Percentiles rank a stretch among this genome's conserved stretches.
Evolutionary conservation across 2,888 invertebrate species (phyloP).

Genomic region (Lithophane socia): DNA sequence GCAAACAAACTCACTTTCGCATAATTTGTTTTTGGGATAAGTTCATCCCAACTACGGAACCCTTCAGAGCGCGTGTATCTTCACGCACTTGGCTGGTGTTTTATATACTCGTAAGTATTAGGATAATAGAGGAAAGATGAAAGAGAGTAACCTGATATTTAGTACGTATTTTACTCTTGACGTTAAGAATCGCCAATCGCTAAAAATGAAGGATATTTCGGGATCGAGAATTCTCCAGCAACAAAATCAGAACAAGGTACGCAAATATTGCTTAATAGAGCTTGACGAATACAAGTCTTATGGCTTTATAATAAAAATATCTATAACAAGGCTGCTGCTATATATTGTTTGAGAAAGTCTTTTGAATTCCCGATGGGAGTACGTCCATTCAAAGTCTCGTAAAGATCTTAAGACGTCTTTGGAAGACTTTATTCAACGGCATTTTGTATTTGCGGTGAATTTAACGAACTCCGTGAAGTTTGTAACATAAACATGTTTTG

Average conservation of each 20-base stretch:
- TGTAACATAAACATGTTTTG: constrained; percentile 22
- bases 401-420: constrained; percentile 56
- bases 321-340: constrained; percentile 15
- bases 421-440: constrained; percentile 50
- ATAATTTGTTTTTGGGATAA: too few relatives aligned
- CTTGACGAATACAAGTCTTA: constrained; percentile 24
- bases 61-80: too few relatives aligned
- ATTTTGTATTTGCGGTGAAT: constrained; percentile 50
- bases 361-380: constrained; percentile 41
- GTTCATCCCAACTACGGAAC: too few relatives aligned
- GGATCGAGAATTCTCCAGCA: constrained; percentile 1
- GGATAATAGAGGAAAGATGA: constrained; percentile 22
- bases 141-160: constrained; percentile 30
- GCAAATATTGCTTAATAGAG: constrained; percentile 39
- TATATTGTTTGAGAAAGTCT: constrained; percentile 39
- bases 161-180: constrained; percentile 10
- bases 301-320: constrained; percentile 32
- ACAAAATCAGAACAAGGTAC: constrained; percentile 18
- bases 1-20: too few relatives aligned
- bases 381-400: constrained; percentile 45
- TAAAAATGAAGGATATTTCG: constrained; percentile 7
- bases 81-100: too few relatives aligned
- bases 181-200: constrained; percentile 8
- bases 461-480: constrained; percentile 51
- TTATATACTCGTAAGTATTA: constrained; percentile 4